phyloP scores from a whole-genome alignment of 2,888 invertebrate species.

The Digitonthophagus gazella region DNA sequence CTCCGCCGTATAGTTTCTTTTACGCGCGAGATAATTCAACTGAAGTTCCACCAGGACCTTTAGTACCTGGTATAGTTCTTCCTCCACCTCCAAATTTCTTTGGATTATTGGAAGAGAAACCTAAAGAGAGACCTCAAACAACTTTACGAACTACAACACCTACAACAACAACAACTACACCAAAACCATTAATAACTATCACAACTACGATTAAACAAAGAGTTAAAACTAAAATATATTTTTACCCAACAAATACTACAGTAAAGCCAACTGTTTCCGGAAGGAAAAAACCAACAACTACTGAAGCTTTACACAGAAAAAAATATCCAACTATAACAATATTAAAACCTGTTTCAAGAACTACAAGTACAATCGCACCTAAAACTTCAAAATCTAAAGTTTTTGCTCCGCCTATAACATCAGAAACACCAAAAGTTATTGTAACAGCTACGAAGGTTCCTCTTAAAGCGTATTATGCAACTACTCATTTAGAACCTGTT shows the following conservation, averaged over 20 bases:
- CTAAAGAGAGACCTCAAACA: slow-evolving; percentile 40
- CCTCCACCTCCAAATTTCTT: slow-evolving; percentile 89
- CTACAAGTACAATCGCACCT: slow-evolving; percentile 49
- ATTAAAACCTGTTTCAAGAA: slow-evolving; percentile 49
- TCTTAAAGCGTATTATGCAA: slow-evolving; percentile 60
- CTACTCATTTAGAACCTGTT: slow-evolving; percentile 47
- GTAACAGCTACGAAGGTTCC: slow-evolving; percentile 63
- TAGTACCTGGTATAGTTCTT: slow-evolving; percentile 84
- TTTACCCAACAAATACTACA: slow-evolving; percentile 43
- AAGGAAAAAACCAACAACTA: slow-evolving; percentile 20
- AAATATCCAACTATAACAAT: slow-evolving; percentile 44
- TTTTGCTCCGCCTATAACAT: slow-evolving; percentile 51
- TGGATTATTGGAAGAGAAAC: slow-evolving; percentile 62
- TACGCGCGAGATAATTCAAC: slow-evolving; percentile 73
- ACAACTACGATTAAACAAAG: slow-evolving; percentile 21
- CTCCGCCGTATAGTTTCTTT: slow-evolving; percentile 86
- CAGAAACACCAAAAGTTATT: slow-evolving; percentile 46
- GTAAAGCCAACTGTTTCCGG: slow-evolving; percentile 48
- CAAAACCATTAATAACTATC: slow-evolving; percentile 31
- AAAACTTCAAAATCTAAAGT: slow-evolving; percentile 53
- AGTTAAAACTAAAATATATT: slow-evolving; percentile 14
- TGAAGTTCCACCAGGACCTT: slow-evolving; percentile 75
- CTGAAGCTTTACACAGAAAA: slow-evolving; percentile 22
- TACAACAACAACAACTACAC: slow-evolving; percentile 49
- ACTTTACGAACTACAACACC: slow-evolving; percentile 41